A percentile compares a stretch with the other conserved stretches of the same genome.
phyloP scores from a whole-genome alignment of 2,888 invertebrate genomes.

The Megamerina dolium region DNA sequence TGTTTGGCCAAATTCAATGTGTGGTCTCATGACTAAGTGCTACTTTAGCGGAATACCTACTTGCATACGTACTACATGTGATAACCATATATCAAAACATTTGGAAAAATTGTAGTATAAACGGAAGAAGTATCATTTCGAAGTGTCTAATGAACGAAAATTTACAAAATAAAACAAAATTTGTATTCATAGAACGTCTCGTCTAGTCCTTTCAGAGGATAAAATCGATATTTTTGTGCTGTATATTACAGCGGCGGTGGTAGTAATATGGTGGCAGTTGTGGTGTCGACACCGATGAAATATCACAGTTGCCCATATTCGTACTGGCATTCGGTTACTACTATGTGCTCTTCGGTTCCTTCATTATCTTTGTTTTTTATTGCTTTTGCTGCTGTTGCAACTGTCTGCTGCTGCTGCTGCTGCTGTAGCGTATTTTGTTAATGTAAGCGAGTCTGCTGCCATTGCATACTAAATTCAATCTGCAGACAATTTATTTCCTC shows the following conservation, averaged over 20 bases:
- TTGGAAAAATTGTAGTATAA: too few relatives aligned
- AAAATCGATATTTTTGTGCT: slow-evolving; percentile 47
- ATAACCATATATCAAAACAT: background rate
- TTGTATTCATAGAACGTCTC: too few relatives aligned
- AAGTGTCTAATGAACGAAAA: too few relatives aligned
- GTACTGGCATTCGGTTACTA: slow-evolving; percentile 24
- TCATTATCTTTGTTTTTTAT: slow-evolving; percentile 11
- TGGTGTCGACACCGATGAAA: slow-evolving; percentile 6
- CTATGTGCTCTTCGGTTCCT: slow-evolving; percentile 16
- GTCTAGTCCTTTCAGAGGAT: slow-evolving; percentile 16
- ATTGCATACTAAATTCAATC: too few relatives aligned
- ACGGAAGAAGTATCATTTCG: too few relatives aligned
- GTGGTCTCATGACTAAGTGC: too few relatives aligned
- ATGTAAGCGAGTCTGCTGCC: slow-evolving; percentile 12
- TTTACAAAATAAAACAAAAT: too few relatives aligned
- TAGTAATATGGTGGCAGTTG: slow-evolving; percentile 4
- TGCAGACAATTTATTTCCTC: too few relatives aligned
- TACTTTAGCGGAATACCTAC: too few relatives aligned
- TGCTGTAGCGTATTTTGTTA: slow-evolving; percentile 1
- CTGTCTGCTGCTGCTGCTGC: slow-evolving; percentile 9
- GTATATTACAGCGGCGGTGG: slow-evolving; percentile 38
- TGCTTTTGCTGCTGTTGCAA: slow-evolving; percentile 12
- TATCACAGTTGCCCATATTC: slow-evolving; percentile 24
- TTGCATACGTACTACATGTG: too few relatives aligned
- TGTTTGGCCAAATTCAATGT: too few relatives aligned